Conservation (phyloP, 2,113 vertebrate species). For the Sylvia atricapilla region DNA sequence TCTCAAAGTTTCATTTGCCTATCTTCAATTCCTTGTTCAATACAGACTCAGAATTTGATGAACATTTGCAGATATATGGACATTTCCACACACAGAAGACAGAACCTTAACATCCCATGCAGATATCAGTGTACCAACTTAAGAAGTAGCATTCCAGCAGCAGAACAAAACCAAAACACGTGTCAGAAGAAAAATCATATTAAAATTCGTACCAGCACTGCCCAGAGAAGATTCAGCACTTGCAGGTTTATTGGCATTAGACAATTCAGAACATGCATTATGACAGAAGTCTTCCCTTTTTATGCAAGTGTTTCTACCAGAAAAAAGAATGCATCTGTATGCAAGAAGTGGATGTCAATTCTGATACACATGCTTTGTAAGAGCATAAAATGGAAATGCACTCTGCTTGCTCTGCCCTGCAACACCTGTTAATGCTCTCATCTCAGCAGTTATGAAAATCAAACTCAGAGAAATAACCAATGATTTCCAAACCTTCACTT, state of each 20-base stretch:
- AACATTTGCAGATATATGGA: background rate
- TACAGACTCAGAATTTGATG: background rate
- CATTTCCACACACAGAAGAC: background rate
- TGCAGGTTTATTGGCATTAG: background rate
- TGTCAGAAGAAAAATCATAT: background rate
- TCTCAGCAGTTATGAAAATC: background rate
- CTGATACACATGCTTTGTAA: background rate
- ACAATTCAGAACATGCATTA: background rate
- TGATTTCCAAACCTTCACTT: background rate
- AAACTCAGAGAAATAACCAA: slow-evolving; percentile 3
- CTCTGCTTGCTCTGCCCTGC: slow-evolving; percentile 1
- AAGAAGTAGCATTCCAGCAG: background rate
- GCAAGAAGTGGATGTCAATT: background rate
- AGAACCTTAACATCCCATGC: background rate
- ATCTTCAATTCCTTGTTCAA: slow-evolving; percentile 52
- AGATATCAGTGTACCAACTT: background rate
- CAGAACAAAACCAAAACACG: background rate
- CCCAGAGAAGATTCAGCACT: background rate
- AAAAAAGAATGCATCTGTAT: background rate
- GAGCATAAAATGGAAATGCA: background rate
- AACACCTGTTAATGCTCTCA: background rate
- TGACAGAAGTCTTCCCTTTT: background rate
- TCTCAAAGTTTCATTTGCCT: slow-evolving; percentile 33
- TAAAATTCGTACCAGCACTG: background rate
- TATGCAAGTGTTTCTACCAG: background rate